Evolutionary conservation across 2,888 invertebrate species (phyloP).

Genomic region (Synergus laeviventris): DNA sequence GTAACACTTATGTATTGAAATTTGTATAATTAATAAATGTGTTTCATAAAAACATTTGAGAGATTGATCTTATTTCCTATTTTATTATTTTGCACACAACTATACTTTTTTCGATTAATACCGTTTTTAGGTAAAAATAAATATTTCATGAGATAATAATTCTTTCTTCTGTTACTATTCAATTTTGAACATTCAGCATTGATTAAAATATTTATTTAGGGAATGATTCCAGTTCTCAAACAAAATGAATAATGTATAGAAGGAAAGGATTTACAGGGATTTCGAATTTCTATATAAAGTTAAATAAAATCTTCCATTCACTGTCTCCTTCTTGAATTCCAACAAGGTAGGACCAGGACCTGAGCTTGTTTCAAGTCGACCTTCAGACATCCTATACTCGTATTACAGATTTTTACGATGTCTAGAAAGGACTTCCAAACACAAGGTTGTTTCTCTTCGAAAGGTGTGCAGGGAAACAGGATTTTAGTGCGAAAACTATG

Average conservation of each 20-base stretch:
- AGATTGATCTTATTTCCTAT: constrained; percentile 33
- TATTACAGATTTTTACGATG: constrained; percentile 16
- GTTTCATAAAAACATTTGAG: constrained; percentile 35
- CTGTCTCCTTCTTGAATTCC: background rate
- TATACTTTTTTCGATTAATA: background rate
- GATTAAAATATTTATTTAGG: background rate
- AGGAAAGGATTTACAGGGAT: background rate
- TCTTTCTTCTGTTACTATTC: too few species aligned
- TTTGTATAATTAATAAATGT: constrained; percentile 40
- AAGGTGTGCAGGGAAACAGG: constrained; percentile 19
- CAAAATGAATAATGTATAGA: background rate
- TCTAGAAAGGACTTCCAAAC: constrained; percentile 36
- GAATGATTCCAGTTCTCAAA: background rate
- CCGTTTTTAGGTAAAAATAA: too few species aligned
- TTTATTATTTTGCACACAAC: background rate
- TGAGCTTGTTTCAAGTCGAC: constrained; percentile 23
- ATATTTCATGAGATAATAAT: too few species aligned
- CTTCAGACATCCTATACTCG: constrained; percentile 26
- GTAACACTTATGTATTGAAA: constrained; percentile 37
- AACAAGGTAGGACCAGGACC: constrained; percentile 27
- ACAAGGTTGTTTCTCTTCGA: constrained; percentile 37
- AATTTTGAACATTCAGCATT: too few species aligned
- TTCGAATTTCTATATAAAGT: background rate
- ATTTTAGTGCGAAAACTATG: constrained; percentile 18
- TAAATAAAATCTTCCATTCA: background rate